Base-by-base conservation (phyloP, 2,888 invertebrate genomes). In the Nomada fabriciana region DNA sequence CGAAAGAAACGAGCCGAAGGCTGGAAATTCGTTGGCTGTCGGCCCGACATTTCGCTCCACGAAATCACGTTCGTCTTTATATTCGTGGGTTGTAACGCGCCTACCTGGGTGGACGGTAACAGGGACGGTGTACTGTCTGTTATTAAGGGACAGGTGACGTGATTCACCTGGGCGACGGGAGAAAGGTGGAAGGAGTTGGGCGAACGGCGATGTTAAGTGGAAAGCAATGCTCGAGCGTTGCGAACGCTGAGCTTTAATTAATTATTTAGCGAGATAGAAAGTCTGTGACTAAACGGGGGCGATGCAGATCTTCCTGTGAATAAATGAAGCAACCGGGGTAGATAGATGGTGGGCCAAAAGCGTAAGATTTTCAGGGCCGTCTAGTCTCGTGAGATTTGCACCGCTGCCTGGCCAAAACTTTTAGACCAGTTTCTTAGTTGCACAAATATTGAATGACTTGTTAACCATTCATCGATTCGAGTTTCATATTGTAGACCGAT, bases 191-290 rank as follows among this genome's bases (percentile, higher is more conserved):
- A 52, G 23, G 10, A 20, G 50, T 61, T 2, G 52, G 64, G 43
- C 53, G 61, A 50, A 57, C 57, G 65, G 78, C 72, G 84, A 82
- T 87, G 86, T 87, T 88, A 86, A 90, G 87, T 89, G 87, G 80
- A 88, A 89, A 86, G 84, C 88, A 86, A 89, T 89, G 85, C 85
- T 88, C 77, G 83, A 43, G 43, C 83, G 84, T 89, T 88, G 86
- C 77, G 36, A 7, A 74, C 82, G 83, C 78, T 85, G 76, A 70
- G 79, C 78, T 88, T 89, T 85, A 88, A 89, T 89, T 87, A 89
- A 89, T 89, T 84, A 87, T 86, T 89, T 80, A 86, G 65, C 61
- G 53, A 76, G 77, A 81, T 77, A 78, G 84, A 78, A 68, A 82
- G 72, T 75, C 74, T 55, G 53, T 59, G 79, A 55, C 79, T 82